Evolutionary conservation across 1,140 invertebrate species (phyloP).

Genomic region (Zaprionus taronus): DNA sequence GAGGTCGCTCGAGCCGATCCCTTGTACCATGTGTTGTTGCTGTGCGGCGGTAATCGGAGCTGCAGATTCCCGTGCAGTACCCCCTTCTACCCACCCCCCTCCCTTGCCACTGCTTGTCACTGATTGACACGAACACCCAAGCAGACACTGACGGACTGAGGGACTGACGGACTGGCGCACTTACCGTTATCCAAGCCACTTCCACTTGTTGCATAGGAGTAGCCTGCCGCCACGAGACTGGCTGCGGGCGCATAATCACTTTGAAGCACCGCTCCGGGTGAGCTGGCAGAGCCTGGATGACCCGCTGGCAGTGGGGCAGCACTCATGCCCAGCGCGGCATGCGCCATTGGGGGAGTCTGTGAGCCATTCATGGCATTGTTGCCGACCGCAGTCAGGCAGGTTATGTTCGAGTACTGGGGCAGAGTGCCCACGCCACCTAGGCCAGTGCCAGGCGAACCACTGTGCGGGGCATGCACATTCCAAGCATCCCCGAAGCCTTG

Average conservation of each 20-base stretch:
- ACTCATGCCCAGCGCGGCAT: conserved; percentile 55
- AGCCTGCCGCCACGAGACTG: conserved; percentile 75
- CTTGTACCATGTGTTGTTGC: conserved; percentile 61
- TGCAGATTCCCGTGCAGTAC: conserved; percentile 19
- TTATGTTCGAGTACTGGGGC: conserved; percentile 80
- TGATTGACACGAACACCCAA: conserved; percentile 83
- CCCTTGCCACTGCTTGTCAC: conserved; percentile 52
- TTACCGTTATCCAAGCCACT: conserved; percentile 79
- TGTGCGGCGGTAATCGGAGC: conserved; percentile 59
- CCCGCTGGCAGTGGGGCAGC: conserved; percentile 29
- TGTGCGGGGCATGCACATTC: conserved; percentile 71
- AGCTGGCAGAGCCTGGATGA: conserved; percentile 39
- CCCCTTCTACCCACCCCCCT: conserved; percentile 36
- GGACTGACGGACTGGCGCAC: conserved; percentile 37
- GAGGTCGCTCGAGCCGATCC: conserved; percentile 2
- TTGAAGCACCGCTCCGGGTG: conserved; percentile 67
- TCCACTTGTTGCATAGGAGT: conserved; percentile 79
- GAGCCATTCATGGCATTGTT: conserved; percentile 63
- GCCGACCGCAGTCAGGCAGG: conserved; percentile 61
- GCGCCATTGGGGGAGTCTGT: conserved; percentile 71
- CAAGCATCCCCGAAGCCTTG: conserved; percentile 67
- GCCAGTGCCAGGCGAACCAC: conserved; percentile 37
- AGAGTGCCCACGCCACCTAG: conserved; percentile 51
- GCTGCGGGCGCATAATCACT: conserved; percentile 76
- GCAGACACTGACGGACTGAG: background rate